phyloP scores from a whole-genome alignment of 1,140 invertebrate species.

The Bombus impatiens region DNA sequence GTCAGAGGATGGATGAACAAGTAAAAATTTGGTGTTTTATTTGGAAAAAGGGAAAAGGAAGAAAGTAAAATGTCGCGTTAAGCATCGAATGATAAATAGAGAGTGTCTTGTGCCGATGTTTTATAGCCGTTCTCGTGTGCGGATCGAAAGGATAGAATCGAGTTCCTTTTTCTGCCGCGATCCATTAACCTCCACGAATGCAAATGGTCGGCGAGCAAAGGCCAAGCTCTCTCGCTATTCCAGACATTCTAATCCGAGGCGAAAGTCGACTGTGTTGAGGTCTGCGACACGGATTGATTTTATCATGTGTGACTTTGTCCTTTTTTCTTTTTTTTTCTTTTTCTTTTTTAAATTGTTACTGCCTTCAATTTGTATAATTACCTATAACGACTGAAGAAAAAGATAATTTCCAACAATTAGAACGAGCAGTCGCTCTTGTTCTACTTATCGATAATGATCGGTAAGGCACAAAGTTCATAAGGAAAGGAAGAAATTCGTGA shows the following conservation, averaged over 20 bases:
- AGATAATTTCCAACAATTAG: no score
- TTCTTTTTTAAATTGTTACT: no score
- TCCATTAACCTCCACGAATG: constrained; percentile 49
- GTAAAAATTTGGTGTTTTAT: no score
- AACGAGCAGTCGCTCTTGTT: no score
- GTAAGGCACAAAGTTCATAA: no score
- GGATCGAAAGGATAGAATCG: constrained; percentile 33
- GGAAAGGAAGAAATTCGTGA: no score
- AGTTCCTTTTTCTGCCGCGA: constrained; percentile 40
- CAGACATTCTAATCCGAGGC: constrained; percentile 40
- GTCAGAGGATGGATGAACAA: no score
- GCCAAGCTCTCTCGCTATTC: constrained; percentile 37
- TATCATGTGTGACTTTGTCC: neutral
- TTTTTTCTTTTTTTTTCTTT: no score
- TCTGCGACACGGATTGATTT: neutral
- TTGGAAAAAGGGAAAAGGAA: neutral
- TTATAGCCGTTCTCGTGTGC: neutral
- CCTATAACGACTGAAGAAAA: no score
- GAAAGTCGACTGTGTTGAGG: constrained; percentile 26
- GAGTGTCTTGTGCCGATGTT: neutral
- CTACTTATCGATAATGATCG: no score
- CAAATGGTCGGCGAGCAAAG: constrained; percentile 44
- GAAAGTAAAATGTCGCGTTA: neutral
- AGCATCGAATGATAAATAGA: neutral
- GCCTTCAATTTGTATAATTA: no score